Evolutionary conservation across 2,797 vertebrate species (phyloP).

Genomic region (Hoplostethus atlanticus): DNA sequence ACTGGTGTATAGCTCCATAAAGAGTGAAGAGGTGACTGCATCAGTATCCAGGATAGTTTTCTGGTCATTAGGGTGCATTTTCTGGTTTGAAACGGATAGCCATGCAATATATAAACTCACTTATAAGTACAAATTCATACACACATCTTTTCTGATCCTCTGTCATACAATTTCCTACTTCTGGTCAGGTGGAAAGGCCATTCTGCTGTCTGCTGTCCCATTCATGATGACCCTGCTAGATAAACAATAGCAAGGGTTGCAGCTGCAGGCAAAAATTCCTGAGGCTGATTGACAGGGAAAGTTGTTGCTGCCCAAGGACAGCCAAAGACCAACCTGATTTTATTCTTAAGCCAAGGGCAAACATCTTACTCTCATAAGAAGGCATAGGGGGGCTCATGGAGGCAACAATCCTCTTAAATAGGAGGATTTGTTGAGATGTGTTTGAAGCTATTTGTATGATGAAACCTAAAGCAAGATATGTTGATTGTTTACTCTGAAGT

Average conservation of each 20-base stretch:
- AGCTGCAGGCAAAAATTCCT: background rate
- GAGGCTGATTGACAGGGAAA: slow-evolving; percentile 26
- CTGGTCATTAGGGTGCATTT: background rate
- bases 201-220: background rate
- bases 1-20: slow-evolving; percentile 26
- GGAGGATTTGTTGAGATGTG: slow-evolving; percentile 28
- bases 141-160: background rate
- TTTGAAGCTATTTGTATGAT: slow-evolving; percentile 47
- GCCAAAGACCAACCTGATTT: slow-evolving; percentile 5
- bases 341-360: slow-evolving; percentile 17
- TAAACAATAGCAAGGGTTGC: background rate
- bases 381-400: slow-evolving; percentile 29
- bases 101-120: background rate
- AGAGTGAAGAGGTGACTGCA: too few relatives aligned
- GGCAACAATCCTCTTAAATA: slow-evolving; percentile 37
- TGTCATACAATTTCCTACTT: background rate
- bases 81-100: slow-evolving; percentile 1
- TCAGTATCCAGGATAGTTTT: background rate
- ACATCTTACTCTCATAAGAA: slow-evolving; percentile 37
- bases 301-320: slow-evolving; percentile 7
- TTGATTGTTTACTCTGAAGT: slow-evolving; percentile 24
- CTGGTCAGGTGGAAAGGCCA: background rate
- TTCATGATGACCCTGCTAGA: background rate
- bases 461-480: slow-evolving; percentile 46
- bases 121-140: too few relatives aligned